Evolutionary conservation across 2,888 invertebrate genomes (phyloP).

Genomic region (Fragum whitleyi): DNA sequence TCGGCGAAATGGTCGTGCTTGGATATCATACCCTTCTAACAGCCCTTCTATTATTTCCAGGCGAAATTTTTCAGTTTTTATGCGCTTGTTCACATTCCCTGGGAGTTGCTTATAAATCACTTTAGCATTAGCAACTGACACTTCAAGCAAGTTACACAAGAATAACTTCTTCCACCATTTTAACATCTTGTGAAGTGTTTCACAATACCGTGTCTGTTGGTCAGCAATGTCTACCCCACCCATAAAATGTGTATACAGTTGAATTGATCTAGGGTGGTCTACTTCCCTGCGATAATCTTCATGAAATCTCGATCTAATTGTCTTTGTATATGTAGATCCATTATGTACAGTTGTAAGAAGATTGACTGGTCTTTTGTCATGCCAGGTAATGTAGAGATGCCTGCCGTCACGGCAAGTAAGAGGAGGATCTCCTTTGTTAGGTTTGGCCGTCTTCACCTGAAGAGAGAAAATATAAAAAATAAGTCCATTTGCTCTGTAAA

Average conservation of each 20-base stretch:
- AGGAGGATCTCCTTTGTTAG: too few species aligned
- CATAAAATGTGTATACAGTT: conserved; percentile 40
- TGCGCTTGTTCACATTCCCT: conserved; percentile 11
- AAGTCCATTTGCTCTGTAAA: too few species aligned
- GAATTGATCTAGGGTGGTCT: conserved; percentile 27
- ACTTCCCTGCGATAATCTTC: conserved; percentile 24
- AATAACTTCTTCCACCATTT: conserved; percentile 58
- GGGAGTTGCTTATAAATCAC: conserved; percentile 31
- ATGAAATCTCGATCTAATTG: conserved; percentile 33
- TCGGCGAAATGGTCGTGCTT: conserved; percentile 7
- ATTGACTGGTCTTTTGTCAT: conserved; percentile 9
- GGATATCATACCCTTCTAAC: conserved; percentile 17
- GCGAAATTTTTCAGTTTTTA: conserved; percentile 37
- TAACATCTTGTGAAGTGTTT: conserved; percentile 15
- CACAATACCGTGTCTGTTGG: conserved; percentile 35
- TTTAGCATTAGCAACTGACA: conserved; percentile 41
- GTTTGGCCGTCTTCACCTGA: too few species aligned
- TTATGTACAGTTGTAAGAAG: conserved; percentile 34
- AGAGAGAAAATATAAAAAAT: too few species aligned
- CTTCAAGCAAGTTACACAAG: conserved; percentile 41
- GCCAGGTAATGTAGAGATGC: not conserved
- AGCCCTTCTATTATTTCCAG: conserved; percentile 28
- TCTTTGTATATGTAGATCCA: conserved; percentile 26
- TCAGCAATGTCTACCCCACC: conserved; percentile 44
- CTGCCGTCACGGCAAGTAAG: too few species aligned